Percentiles rank a stretch among this genome's conserved stretches.
These are phyloP conservation scores for Pterois miles DNA, from an alignment of 2,797 vertebrate species.

Conservation along the genomic window DNA sequence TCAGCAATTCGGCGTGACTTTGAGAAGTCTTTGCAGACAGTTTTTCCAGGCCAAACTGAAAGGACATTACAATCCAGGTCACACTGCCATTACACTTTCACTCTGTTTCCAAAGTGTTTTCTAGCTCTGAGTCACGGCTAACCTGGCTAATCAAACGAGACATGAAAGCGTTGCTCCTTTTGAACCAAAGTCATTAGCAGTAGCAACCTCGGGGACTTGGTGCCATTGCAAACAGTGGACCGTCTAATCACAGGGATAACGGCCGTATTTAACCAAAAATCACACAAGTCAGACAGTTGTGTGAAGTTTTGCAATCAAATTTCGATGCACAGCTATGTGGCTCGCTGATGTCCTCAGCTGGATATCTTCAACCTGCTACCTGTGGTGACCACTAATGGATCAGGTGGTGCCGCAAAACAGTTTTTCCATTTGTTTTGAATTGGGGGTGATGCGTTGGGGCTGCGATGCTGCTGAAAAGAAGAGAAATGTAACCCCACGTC, in stretches of 20 bases:
- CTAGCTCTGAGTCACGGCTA: conserved; percentile 56
- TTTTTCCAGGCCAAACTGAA: conserved; percentile 20
- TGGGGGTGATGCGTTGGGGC: too few species aligned
- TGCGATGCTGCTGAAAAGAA: too few species aligned
- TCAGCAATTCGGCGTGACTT: conserved; percentile 50
- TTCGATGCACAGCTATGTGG: neutral
- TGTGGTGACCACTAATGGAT: neutral
- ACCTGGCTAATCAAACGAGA: conserved; percentile 73
- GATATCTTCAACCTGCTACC: neutral
- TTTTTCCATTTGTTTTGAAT: too few species aligned
- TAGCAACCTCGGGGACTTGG: conserved; percentile 50
- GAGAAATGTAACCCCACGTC: too few species aligned
- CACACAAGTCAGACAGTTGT: conserved; percentile 22
- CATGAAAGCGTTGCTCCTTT: conserved; percentile 72
- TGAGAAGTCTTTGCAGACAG: conserved; percentile 57
- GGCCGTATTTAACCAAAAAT: conserved; percentile 27
- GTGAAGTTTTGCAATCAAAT: conserved; percentile 24
- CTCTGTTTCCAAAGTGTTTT: conserved; percentile 53
- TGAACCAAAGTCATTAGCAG: conserved; percentile 74
- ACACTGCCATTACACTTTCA: conserved; percentile 29
- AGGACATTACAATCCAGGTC: conserved; percentile 57
- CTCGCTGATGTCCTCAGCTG: neutral
- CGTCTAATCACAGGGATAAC: conserved; percentile 49
- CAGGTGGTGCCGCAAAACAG: too few species aligned
- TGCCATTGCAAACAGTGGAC: conserved; percentile 38